Evolutionary conservation across 2,888 invertebrate genomes (phyloP).

Genomic region (Drosophila ezoana): DNA sequence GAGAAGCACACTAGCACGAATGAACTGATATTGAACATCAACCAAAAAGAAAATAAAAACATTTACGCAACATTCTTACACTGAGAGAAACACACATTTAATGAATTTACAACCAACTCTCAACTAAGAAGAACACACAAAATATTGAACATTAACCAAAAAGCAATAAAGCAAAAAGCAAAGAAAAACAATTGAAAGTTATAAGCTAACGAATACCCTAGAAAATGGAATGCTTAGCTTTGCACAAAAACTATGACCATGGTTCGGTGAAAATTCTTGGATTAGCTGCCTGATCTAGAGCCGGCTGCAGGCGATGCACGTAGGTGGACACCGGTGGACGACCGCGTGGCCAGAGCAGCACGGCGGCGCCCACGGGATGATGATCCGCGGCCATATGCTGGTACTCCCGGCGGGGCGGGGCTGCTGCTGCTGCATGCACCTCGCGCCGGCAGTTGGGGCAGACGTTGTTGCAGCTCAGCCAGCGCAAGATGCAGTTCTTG

Average conservation of each 20-base stretch:
- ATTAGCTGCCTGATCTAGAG: not conserved
- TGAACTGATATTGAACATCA: slow-evolving; percentile 13
- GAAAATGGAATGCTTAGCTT: too few species aligned
- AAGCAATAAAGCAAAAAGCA: not conserved
- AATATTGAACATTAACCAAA: slow-evolving; percentile 20
- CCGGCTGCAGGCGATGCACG: slow-evolving; percentile 2
- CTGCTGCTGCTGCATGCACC: not conserved
- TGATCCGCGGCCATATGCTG: not conserved
- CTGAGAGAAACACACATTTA: slow-evolving; percentile 22
- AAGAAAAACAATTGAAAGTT: not conserved
- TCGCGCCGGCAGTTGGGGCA: slow-evolving; percentile 30
- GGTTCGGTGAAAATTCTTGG: not conserved
- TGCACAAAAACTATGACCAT: not conserved
- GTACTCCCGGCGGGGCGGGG: not conserved
- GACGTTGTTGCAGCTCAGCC: slow-evolving; percentile 20
- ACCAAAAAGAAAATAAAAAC: slow-evolving; percentile 7
- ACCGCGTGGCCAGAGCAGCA: slow-evolving; percentile 18
- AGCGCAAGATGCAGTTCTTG: slow-evolving; percentile 31
- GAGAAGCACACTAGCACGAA: slow-evolving; percentile 5
- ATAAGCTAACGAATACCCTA: not conserved
- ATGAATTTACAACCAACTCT: slow-evolving; percentile 3
- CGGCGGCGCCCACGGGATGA: not conserved
- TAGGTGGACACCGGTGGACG: slow-evolving; percentile 34
- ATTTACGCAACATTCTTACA: slow-evolving; percentile 2
- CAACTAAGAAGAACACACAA: not conserved